Percentiles rank a stretch among this genome's conserved stretches.
phyloP scores from a whole-genome alignment of 2,888 invertebrate species.

The Lasius platythorax region DNA sequence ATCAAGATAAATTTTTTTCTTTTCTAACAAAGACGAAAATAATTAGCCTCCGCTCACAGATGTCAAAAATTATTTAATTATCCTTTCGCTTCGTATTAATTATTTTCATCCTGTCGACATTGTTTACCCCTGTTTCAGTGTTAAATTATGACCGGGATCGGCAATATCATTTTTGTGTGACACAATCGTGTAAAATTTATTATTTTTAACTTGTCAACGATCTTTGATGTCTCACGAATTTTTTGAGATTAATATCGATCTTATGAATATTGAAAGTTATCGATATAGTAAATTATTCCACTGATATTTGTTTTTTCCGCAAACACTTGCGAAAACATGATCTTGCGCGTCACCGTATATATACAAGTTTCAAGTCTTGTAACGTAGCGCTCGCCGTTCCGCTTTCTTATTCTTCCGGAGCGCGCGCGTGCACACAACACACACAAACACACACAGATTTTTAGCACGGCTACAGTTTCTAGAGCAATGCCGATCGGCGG shows the following conservation, averaged over 20 bases:
- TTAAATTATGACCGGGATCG: conserved; percentile 65
- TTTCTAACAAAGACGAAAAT: conserved; percentile 55
- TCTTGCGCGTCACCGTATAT: conserved; percentile 58
- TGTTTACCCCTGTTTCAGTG: conserved; percentile 63
- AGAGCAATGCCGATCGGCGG: conserved; percentile 67
- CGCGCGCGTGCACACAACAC: conserved; percentile 41
- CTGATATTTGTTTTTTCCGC: not conserved
- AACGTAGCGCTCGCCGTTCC: conserved; percentile 81
- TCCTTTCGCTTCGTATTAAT: conserved; percentile 67
- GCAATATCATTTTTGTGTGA: conserved; percentile 49
- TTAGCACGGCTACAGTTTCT: conserved; percentile 68
- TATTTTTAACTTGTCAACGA: conserved; percentile 8
- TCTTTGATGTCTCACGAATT: not conserved
- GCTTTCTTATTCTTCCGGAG: conserved; percentile 85
- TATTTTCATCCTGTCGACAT: conserved; percentile 70
- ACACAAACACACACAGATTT: not conserved
- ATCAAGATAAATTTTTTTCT: conserved; percentile 47
- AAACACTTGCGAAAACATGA: not conserved
- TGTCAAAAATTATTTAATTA: conserved; percentile 63
- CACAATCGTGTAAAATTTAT: not conserved
- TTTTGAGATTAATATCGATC: not conserved
- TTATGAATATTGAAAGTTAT: not conserved
- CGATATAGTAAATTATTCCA: not conserved
- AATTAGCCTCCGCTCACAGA: conserved; percentile 73
- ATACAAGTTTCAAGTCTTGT: conserved; percentile 77